Base-by-base conservation (phyloP, 2,113 vertebrate genomes). In the Oplegnathus fasciatus region DNA sequence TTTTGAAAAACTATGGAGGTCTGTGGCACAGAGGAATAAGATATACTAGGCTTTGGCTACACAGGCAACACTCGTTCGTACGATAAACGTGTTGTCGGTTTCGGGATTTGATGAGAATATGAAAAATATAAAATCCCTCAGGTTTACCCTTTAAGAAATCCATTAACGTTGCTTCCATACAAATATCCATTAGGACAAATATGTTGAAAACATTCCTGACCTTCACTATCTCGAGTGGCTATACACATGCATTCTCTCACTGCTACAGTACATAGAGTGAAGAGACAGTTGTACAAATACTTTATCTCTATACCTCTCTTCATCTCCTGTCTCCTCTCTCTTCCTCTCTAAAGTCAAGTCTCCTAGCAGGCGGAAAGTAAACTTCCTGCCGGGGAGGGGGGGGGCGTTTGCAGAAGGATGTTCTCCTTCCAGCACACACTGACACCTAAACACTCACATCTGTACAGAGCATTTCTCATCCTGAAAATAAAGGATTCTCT, bases 401-500 rank as follows among this genome's bases (percentile, higher is more conserved):
- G 20, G 69, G 28, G 6, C 44, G 26, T 80, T 82, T 79, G 40
- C 61, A 37, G 75, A 75, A 68, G 67, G 70, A 80, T 75, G n/a
- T 73, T 72, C 24, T 86, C 74, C 85, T 82, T 75, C 58, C 79
- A 78, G 86, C 89, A 87, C 83, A 91, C n/a, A 71, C 80, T 52
- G 82, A 88, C 78, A 82, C 50, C 68, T n/a, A 48, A 82, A 76
- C 44, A 52, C 78, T 85, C 69, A 83, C 71, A 80, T 61, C 88
- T 89, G 87, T 86, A 88, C 89, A 84, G 69, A 86, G 46, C 71
- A 83, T 82, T 86, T 84, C 71, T 79, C 89, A 74, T 79, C 71
- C 73, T 75, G 74, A 75, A 89, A 95, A 94, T 94, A 94, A 96
- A 94, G 71, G 67, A 78, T 80, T 82, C 37, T 88, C 75, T 88